Conservation (phyloP, 2,797 vertebrate genomes). For the Hyperoplus lanceolatus region DNA sequence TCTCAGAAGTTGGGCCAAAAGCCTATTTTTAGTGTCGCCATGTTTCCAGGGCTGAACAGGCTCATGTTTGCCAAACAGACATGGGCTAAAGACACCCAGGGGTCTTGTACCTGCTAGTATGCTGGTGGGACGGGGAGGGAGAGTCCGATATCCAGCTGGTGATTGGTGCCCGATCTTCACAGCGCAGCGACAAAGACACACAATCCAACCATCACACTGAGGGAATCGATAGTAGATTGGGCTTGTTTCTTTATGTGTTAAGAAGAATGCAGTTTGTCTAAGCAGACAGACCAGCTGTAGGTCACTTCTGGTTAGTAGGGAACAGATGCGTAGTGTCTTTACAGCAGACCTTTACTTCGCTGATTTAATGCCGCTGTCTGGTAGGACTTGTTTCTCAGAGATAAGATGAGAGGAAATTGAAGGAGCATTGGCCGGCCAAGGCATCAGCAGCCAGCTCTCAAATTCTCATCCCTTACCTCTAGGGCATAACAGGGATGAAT, state of each 20-base stretch:
- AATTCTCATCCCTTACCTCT: slow-evolving; percentile 60
- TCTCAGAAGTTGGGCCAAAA: slow-evolving; percentile 31
- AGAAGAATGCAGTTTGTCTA: slow-evolving; percentile 28
- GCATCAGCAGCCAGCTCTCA: slow-evolving; percentile 60
- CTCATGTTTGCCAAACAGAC: slow-evolving; percentile 56
- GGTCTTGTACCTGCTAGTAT: slow-evolving; percentile 61
- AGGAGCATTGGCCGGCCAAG: slow-evolving; percentile 54
- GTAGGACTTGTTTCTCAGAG: slow-evolving; percentile 49
- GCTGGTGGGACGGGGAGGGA: slow-evolving; percentile 39
- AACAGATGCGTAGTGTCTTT: slow-evolving; percentile 29
- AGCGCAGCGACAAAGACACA: slow-evolving; percentile 29
- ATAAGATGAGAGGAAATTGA: slow-evolving; percentile 64
- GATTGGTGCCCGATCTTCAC: slow-evolving; percentile 46
- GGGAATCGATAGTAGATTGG: slow-evolving; percentile 19
- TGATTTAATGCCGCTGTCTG: slow-evolving; percentile 68
- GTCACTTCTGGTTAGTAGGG: slow-evolving; percentile 24
- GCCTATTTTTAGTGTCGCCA: slow-evolving; percentile 33
- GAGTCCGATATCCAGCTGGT: slow-evolving; percentile 66
- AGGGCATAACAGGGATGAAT: slow-evolving; percentile 67
- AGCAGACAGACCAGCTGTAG: slow-evolving; percentile 41
- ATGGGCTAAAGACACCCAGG: slow-evolving; percentile 63
- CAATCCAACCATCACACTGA: slow-evolving; percentile 19
- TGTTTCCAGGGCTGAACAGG: slow-evolving; percentile 30
- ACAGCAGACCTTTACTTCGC: slow-evolving; percentile 38
- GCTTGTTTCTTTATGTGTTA: slow-evolving; percentile 20